Evolutionary conservation across 2,888 invertebrate genomes (phyloP).

Genomic region (Trachelus iudaicus): DNA sequence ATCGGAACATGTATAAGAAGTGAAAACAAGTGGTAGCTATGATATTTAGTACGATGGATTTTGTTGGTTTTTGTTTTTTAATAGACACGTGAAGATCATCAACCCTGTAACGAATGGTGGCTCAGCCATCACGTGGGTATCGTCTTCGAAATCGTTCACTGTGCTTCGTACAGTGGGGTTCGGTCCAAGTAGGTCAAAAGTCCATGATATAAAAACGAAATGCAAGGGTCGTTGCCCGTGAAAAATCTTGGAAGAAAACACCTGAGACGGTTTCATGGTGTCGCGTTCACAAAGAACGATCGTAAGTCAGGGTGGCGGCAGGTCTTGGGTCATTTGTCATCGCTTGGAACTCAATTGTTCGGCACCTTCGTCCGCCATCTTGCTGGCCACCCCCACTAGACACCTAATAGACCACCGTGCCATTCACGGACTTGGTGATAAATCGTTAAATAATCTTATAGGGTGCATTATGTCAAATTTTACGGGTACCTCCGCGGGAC

Average conservation of each 20-base stretch:
- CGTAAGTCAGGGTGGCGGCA: constrained; percentile 43
- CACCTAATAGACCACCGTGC: constrained; percentile 48
- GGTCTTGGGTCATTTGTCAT: constrained; percentile 58
- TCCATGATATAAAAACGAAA: not conserved
- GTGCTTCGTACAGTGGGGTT: not conserved
- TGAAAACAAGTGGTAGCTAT: not conserved
- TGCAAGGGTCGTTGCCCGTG: constrained; percentile 22
- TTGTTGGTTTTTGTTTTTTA: not conserved
- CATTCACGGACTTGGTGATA: constrained; percentile 51
- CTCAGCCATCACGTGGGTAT: not conserved
- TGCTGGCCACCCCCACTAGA: constrained; percentile 40
- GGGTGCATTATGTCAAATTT: constrained; percentile 56
- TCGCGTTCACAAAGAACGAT: constrained; percentile 42
- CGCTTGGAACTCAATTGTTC: constrained; percentile 54
- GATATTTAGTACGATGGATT: not conserved
- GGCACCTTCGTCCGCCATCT: constrained; percentile 48
- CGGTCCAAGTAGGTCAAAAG: not conserved
- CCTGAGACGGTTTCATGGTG: constrained; percentile 39
- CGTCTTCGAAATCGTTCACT: not conserved
- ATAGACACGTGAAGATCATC: not conserved
- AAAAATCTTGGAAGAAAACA: constrained; percentile 39
- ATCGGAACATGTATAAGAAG: constrained; percentile 2
- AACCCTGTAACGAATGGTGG: not conserved
- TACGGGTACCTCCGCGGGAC: constrained; percentile 34
- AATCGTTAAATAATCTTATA: constrained; percentile 59